phyloP scores from a whole-genome alignment of 2,113 vertebrate genomes.

The Amazona vittata region DNA sequence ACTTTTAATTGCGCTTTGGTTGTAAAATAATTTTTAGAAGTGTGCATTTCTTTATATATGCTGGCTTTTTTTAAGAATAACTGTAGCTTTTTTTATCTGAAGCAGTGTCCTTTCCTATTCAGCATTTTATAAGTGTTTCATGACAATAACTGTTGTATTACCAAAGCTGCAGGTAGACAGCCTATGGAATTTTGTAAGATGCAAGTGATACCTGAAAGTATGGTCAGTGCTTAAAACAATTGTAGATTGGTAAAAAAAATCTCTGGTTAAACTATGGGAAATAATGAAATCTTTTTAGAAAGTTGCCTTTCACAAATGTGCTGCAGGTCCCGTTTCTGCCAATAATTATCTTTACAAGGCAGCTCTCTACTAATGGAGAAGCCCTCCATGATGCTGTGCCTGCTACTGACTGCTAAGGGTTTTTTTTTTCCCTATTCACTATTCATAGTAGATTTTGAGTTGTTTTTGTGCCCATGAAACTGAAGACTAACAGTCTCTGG shows the following conservation, averaged over 20 bases:
- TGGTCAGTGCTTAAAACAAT: background rate
- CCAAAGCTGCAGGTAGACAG: background rate
- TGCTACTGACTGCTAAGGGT: constrained; percentile 19
- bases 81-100: background rate
- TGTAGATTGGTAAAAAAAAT: background rate
- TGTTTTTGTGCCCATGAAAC: constrained; percentile 55
- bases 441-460: constrained; percentile 57
- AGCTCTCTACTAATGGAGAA: background rate
- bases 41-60: background rate
- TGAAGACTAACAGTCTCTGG: constrained; percentile 47
- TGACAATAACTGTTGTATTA: background rate
- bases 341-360: constrained; percentile 33
- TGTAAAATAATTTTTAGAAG: background rate
- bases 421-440: constrained; percentile 45
- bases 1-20: background rate
- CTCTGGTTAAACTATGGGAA: background rate
- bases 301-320: background rate
- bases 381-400: constrained; percentile 10
- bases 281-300: background rate
- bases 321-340: background rate
- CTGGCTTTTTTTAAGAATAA: background rate
- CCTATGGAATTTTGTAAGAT: background rate
- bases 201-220: background rate
- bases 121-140: background rate
- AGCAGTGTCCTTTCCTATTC: background rate